Conservation (phyloP, 2,797 vertebrate species). For the Acipenser transmontanus region DNA sequence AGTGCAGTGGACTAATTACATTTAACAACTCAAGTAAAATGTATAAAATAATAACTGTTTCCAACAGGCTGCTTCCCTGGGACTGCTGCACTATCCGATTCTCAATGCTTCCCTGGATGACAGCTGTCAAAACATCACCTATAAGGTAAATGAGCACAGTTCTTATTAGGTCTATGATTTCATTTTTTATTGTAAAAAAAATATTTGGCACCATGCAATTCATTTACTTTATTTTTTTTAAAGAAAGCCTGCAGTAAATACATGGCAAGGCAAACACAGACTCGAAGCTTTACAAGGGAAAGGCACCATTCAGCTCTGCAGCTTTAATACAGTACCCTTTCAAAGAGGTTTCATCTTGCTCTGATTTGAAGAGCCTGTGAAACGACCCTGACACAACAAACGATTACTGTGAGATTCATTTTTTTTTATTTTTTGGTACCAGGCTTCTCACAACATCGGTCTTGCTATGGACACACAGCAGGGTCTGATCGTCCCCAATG, state of each 20-base stretch:
- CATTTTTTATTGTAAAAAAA: no score
- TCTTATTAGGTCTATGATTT: no score
- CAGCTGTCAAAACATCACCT: slow-evolving; percentile 82
- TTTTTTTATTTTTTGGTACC: slow-evolving; percentile 8
- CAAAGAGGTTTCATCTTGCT: no score
- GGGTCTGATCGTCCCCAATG: slow-evolving; percentile 86
- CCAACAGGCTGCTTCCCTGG: slow-evolving; percentile 80
- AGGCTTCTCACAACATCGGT: slow-evolving; percentile 92
- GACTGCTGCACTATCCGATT: slow-evolving; percentile 81
- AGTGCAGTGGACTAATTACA: not conserved
- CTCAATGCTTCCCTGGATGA: slow-evolving; percentile 90
- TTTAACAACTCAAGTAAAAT: not conserved
- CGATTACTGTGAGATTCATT: not conserved
- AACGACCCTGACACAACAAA: no score
- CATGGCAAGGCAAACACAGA: no score
- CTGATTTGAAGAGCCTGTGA: no score
- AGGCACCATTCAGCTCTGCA: no score
- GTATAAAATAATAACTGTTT: slow-evolving; percentile 11
- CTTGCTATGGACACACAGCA: slow-evolving; percentile 89
- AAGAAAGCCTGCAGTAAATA: no score
- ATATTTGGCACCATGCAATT: no score
- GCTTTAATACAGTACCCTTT: no score
- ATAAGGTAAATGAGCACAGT: slow-evolving; percentile 65
- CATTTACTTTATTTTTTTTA: no score
- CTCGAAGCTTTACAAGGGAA: no score